phyloP scores from a whole-genome alignment of 2,888 invertebrate species.

The Sclerodermus sp. region DNA sequence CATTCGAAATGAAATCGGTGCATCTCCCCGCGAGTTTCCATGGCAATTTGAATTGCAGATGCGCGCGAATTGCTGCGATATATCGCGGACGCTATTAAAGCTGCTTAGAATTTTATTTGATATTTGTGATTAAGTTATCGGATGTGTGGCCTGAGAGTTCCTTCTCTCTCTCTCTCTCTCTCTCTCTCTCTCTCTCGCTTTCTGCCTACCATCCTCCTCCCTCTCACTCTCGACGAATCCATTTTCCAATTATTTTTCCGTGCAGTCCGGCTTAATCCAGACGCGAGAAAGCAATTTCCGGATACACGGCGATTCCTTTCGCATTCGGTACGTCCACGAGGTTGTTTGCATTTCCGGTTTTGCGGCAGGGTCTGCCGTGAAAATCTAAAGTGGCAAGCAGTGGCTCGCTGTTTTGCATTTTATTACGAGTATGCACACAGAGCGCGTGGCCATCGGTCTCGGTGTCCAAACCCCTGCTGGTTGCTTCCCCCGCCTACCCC shows the following conservation, averaged over 20 bases:
- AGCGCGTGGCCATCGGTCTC: constrained; percentile 11
- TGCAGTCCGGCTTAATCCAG: too few relatives aligned
- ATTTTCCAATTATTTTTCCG: too few relatives aligned
- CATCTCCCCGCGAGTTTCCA: too few relatives aligned
- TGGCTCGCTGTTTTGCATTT: constrained; percentile 33
- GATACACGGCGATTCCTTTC: too few relatives aligned
- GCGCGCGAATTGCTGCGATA: too few relatives aligned
- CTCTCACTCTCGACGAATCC: too few relatives aligned
- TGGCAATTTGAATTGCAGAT: too few relatives aligned
- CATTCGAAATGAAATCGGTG: too few relatives aligned
- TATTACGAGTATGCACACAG: constrained; percentile 29
- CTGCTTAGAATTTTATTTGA: background rate
- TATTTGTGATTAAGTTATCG: background rate
- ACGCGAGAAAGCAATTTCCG: too few relatives aligned
- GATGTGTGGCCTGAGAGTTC: too few relatives aligned
- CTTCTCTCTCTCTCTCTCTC: background rate
- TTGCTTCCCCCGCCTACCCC: background rate
- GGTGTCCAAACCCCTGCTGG: background rate
- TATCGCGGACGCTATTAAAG: too few relatives aligned
- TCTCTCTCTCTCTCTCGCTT: background rate
- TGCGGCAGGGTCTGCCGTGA: constrained; percentile 1
- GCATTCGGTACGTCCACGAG: too few relatives aligned
- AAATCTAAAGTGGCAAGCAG: constrained; percentile 6
- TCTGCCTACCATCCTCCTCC: constrained; percentile 22
- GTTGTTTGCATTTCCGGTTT: constrained; percentile 9